Evolutionary conservation across 1,140 invertebrate species (phyloP).

Genomic region (Antheraea mylitta): DNA sequence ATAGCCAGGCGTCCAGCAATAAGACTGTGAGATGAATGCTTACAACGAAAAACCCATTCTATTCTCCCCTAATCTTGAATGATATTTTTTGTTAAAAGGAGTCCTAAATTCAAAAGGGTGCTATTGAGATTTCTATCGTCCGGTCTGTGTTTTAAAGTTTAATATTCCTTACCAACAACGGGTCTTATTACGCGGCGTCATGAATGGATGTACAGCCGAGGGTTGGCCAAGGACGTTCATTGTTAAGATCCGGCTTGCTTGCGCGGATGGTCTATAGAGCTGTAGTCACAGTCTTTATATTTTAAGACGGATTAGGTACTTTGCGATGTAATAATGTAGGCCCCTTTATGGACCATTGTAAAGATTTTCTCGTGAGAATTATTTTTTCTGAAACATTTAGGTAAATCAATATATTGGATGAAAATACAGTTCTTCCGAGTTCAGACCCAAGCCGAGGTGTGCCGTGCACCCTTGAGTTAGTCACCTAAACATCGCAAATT

Average conservation of each 20-base stretch:
- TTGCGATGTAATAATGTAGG: background rate
- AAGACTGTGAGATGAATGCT: conserved; percentile 12
- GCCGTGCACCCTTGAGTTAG: too few relatives aligned
- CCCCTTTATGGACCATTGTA: background rate
- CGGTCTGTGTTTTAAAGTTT: conserved; percentile 8
- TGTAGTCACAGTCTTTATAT: conserved; percentile 1
- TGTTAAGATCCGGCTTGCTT: conserved; percentile 48
- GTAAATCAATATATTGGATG: too few relatives aligned
- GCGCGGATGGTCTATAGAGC: conserved; percentile 19
- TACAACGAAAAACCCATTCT: conserved; percentile 15
- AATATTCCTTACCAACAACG: background rate
- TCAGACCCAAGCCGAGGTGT: too few relatives aligned
- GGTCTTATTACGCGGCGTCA: background rate
- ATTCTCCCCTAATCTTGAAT: conserved; percentile 17
- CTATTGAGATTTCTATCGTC: too few relatives aligned
- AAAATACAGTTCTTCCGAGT: too few relatives aligned
- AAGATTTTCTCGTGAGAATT: background rate
- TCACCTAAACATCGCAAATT: too few relatives aligned
- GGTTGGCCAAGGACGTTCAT: conserved; percentile 64
- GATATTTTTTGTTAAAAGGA: background rate
- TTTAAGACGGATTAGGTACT: background rate
- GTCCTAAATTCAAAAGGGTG: too few relatives aligned
- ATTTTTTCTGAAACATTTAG: too few relatives aligned
- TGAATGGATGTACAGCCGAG: conserved; percentile 36
- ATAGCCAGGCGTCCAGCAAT: background rate